These are phyloP conservation scores for Temnothorax unifasciatus DNA, from an alignment of 2,888 invertebrate genomes.

Conservation along the genomic window DNA sequence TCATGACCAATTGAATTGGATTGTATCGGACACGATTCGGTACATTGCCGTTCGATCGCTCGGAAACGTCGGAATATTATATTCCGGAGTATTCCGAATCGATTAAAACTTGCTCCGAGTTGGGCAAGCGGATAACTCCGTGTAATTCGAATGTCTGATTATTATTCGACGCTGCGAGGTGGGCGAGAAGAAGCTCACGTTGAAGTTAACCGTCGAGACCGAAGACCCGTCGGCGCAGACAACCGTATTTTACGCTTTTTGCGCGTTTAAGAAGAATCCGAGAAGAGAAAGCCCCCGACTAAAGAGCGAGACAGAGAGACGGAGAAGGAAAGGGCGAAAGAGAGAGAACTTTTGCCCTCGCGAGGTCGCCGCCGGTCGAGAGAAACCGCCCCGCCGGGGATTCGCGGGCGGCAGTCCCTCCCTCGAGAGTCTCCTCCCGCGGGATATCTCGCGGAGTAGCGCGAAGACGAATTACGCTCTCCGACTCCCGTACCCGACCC, in stretches of 20 bases:
- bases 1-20: not conserved
- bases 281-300: conserved; percentile 47
- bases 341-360: conserved; percentile 18
- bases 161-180: not conserved
- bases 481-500: conserved; percentile 34
- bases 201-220: conserved; percentile 53
- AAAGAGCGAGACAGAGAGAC: not conserved
- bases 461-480: conserved; percentile 58
- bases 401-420: conserved; percentile 20
- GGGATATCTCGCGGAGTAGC: conserved; percentile 56
- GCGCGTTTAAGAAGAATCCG: conserved; percentile 42
- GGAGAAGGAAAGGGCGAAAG: not conserved
- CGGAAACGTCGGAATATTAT: not conserved
- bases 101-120: not conserved
- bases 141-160: not conserved
- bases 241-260: conserved; percentile 68
- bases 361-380: conserved; percentile 39
- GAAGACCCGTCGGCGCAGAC: conserved; percentile 53
- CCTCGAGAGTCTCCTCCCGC: conserved; percentile 40
- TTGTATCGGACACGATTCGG: not conserved
- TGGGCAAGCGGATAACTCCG: not conserved
- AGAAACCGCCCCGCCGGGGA: conserved; percentile 41
- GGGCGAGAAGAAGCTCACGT: not conserved
- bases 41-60: not conserved
- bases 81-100: not conserved